phyloP scores from a whole-genome alignment of 2,888 invertebrate genomes.

The Sphaerophoria rueppellii region DNA sequence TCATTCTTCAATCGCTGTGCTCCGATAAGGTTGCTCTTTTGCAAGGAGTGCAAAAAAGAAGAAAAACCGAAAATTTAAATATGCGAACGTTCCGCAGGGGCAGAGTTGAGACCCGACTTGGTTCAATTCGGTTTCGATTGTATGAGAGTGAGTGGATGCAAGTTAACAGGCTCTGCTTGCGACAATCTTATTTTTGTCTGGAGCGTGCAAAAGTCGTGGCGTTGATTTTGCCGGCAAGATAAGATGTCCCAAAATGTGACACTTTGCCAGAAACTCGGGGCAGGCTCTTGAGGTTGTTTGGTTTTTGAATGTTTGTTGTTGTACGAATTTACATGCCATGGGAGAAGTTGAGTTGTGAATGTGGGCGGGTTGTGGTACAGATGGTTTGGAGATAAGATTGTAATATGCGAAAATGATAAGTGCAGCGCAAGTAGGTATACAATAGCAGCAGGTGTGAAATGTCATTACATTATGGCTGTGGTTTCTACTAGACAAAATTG shows the following conservation, averaged over 20 bases:
- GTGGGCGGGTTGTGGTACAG: conserved; percentile 69
- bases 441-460: conserved; percentile 69
- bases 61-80: conserved; percentile 58
- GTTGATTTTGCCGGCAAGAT: conserved; percentile 61
- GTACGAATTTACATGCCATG: not conserved
- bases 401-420: conserved; percentile 65
- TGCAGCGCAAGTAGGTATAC: not conserved
- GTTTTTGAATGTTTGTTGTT: not conserved
- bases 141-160: conserved; percentile 25
- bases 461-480: conserved; percentile 59
- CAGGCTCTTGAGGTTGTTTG: conserved; percentile 9
- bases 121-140: not conserved
- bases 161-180: conserved; percentile 4
- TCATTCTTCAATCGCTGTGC: conserved; percentile 33
- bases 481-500: conserved; percentile 27
- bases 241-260: conserved; percentile 67
- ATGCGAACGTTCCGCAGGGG: conserved; percentile 39
- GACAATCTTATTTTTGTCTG: conserved; percentile 52
- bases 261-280: conserved; percentile 48
- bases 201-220: conserved; percentile 65
- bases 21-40: conserved; percentile 63
- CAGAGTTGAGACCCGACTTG: conserved; percentile 8
- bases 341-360: conserved; percentile 19
- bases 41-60: not conserved
- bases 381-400: conserved; percentile 59